Base-by-base conservation (phyloP, 2,888 invertebrate genomes). In the Neoascia interrupta region DNA sequence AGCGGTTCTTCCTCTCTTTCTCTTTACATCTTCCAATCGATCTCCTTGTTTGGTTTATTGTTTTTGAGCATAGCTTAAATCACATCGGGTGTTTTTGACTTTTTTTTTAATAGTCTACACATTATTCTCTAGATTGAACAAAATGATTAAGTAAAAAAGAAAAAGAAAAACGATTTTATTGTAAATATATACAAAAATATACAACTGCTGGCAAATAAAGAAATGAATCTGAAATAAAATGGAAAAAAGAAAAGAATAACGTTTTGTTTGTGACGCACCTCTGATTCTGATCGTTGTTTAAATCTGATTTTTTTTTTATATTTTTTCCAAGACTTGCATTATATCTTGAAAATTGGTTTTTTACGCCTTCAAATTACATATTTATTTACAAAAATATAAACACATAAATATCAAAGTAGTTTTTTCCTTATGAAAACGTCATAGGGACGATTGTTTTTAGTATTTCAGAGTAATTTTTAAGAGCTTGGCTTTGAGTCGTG, bases 301-400 rank as follows among this genome's bases (percentile, higher is more conserved):
- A 64, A 36, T 26, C 11, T 28, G 13, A 37, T 18, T 19, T 63
- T 49, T 39, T 36, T 61, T 61, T 63, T n/a, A n/a, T n/a, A n/a
- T n/a, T n/a, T n/a, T n/a, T n/a, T n/a, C n/a, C n/a, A 0, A n/a
- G 26, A 21, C 10, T 19, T 28, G 15, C 13, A 23, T 39, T 45
- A 47, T 31, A 16, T 11, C 54, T 60, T 58, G 47, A 11, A 49
- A 31, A 18, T 51, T 36, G 37, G 54, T 76, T 74, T 76, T 76
- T 53, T 70, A 72, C 64, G 39, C 72, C 64, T 72, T 64, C 72
- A 76, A 60, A 72, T 53, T 72, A 74, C 64, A 72, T 76, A 76
- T 76, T 76, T 76, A 76, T 76, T 76, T 76, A 72, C 70, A 64
- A 64, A 70, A 56, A 72, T 76, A 74, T 66, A 72, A 60, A 66